phyloP scores from a whole-genome alignment of 2,797 vertebrate genomes.

The Myiothlypis coronata region DNA sequence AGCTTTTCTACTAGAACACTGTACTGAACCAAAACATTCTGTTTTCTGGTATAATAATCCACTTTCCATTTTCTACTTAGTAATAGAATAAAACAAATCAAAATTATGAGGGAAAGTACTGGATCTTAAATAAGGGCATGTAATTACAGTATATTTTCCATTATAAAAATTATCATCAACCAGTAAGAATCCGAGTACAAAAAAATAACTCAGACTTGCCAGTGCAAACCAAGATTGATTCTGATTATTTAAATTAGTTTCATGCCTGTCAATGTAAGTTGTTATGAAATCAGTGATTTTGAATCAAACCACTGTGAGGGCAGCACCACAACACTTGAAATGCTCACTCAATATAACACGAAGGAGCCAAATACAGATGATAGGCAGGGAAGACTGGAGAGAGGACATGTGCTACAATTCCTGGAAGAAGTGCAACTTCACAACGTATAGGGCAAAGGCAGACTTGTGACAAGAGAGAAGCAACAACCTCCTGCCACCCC shows the following conservation, averaged over 20 bases:
- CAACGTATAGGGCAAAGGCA: not conserved
- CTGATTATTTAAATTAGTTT: not conserved
- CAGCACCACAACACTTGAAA: not conserved
- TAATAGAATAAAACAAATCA: not conserved
- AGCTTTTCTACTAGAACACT: not conserved
- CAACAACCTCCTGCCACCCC: not conserved
- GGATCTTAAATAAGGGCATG: not conserved
- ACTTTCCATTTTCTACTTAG: not conserved
- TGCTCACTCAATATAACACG: not conserved
- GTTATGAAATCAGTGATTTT: not conserved
- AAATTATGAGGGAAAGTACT: not conserved
- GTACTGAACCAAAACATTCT: not conserved
- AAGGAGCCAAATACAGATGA: not conserved
- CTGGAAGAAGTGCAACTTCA: not conserved
- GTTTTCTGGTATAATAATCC: not conserved
- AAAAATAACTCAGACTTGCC: not conserved
- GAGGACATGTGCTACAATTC: not conserved
- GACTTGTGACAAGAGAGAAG: not conserved
- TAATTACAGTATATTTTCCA: not conserved
- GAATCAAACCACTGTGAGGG: not conserved
- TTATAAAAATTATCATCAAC: not conserved
- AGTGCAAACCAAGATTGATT: not conserved
- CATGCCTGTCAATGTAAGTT: not conserved
- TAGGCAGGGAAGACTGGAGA: not conserved
- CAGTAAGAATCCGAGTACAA: not conserved